phyloP scores from a whole-genome alignment of 2,797 vertebrate genomes.

The Crocodylus rhombifer region DNA sequence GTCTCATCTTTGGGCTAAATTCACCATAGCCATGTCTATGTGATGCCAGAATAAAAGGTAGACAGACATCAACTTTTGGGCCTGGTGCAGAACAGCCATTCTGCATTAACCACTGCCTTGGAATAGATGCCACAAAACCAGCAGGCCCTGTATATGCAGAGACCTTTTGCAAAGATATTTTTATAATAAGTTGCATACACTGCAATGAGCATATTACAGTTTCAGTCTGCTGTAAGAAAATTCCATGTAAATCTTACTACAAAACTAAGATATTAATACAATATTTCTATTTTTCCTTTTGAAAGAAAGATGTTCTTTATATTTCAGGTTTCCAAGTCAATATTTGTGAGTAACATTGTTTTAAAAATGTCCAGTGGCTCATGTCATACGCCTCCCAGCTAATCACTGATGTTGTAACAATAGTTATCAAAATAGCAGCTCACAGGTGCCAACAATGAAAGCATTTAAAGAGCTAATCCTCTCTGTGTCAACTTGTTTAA shows the following conservation, averaged over 20 bases:
- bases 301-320: not conserved
- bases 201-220: not conserved
- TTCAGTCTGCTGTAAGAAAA: not conserved
- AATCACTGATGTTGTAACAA: not conserved
- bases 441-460: conserved; percentile 6
- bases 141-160: not conserved
- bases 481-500: conserved; percentile 5
- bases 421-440: not conserved
- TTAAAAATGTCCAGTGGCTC: not conserved
- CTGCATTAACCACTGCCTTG: not conserved
- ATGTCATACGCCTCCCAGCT: not conserved
- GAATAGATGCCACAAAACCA: not conserved
- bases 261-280: not conserved
- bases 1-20: not conserved
- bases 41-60: not conserved
- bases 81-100: not conserved
- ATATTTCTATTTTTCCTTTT: not conserved
- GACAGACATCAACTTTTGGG: not conserved
- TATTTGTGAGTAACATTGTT: not conserved
- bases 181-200: not conserved
- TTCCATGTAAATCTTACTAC: not conserved
- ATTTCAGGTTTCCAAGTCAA: not conserved
- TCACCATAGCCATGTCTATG: not conserved
- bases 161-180: rapidly evolving
- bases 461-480: not conserved